Base-by-base conservation (phyloP, 2,888 invertebrate species). In the Tuberolachnus salignus region DNA sequence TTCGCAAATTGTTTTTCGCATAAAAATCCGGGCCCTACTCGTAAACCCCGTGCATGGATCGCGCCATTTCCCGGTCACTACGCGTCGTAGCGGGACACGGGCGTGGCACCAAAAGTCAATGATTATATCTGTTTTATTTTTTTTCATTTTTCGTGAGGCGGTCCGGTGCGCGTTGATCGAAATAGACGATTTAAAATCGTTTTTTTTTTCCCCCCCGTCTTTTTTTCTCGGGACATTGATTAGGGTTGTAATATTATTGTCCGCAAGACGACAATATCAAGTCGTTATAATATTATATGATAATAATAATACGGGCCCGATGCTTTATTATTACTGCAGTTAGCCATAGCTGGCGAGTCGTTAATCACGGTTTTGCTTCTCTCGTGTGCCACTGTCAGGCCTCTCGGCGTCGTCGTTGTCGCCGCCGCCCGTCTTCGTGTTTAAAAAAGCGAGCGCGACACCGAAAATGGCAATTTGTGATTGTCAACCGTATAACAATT, bases 381-480 rank as follows among this genome's bases (percentile, higher is more conserved):
- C 61, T 49, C 72, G 49, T 72, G 34, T 63, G 72, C 61, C 72
- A 73, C 61, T 61, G 49, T 34, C 72, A 73, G 72, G 61, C 51
- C 59, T 72, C 72, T 63, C 21, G 55, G 19, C 6, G 61, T 63
- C 21, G 55, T 11, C 6, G 61, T 61, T n/a, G n/a, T n/a, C n/a
- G n/a, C n/a, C n/a, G n/a, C n/a, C n/a, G n/a, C n/a, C n/a, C 61
- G 71, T 73, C 72, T 73, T 51, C 61, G 49, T 61, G 72, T 63
- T 73, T 63, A 63, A 73, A 73, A 73, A 73, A 73, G 49, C 63
- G 51, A 21, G 21, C 34, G 63, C 21, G 42, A 61, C 73, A 73
- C 73, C 51, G 61, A 73, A 73, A 63, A 73, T 21, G 51, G 51
- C 73, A 42, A 73, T 73, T 73, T 63, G 73, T 73, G 73, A 73